A percentile compares a stretch with the other conserved stretches of the same genome.
phyloP scores from a whole-genome alignment of 2,888 invertebrate species.

The Drosophila flavopinicola region DNA sequence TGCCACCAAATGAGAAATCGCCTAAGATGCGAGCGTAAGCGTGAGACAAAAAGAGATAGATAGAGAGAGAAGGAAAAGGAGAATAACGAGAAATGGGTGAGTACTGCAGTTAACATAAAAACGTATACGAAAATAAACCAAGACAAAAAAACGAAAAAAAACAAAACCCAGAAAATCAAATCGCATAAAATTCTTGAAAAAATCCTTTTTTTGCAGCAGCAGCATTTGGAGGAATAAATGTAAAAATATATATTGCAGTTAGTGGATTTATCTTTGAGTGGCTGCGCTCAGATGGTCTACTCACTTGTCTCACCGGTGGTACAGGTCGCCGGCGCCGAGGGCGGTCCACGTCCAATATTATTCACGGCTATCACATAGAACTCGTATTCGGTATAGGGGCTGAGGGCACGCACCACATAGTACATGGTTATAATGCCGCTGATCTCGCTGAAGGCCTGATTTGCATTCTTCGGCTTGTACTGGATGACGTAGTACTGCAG shows the following conservation, averaged over 20 bases:
- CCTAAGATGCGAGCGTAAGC: slow-evolving; percentile 83
- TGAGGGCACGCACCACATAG: slow-evolving; percentile 94
- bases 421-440: slow-evolving; percentile 96
- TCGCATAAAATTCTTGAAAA: slow-evolving; percentile 42
- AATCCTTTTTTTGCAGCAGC: slow-evolving; percentile 39
- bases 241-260: slow-evolving; percentile 21
- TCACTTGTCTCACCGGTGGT: slow-evolving; percentile 99
- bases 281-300: slow-evolving; percentile 69
- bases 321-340: slow-evolving; percentile 94
- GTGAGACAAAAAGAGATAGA: slow-evolving; percentile 12
- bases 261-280: slow-evolving; percentile 33
- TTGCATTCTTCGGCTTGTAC: slow-evolving; percentile 97
- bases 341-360: slow-evolving; percentile 95
- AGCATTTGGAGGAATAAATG: slow-evolving; percentile 11
- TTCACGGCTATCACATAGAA: slow-evolving; percentile 98
- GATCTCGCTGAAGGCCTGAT: slow-evolving; percentile 95
- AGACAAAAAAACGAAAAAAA: slow-evolving; percentile 8
- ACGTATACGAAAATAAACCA: slow-evolving; percentile 8
- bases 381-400: slow-evolving; percentile 98
- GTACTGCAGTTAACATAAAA: slow-evolving; percentile 53
- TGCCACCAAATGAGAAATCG: slow-evolving; percentile 90
- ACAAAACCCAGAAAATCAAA: slow-evolving; percentile 46
- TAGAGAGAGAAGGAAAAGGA: slow-evolving; percentile 29
- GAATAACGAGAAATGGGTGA: slow-evolving; percentile 62
- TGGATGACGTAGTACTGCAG: slow-evolving; percentile 98